Base-by-base conservation (phyloP, 2,888 invertebrate species). In the Neoascia interrupta region DNA sequence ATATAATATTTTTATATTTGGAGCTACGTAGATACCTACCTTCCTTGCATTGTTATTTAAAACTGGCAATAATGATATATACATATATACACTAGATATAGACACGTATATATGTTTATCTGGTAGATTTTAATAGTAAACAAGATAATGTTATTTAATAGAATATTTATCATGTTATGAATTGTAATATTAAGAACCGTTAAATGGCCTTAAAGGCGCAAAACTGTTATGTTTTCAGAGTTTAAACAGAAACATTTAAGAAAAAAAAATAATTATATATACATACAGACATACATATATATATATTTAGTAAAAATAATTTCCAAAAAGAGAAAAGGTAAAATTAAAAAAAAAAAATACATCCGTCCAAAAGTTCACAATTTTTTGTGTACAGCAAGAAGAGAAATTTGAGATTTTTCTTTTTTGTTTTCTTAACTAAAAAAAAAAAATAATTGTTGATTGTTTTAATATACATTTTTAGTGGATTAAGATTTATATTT, bases 11-110 rank as follows among this genome's bases (percentile, higher is more conserved):
- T 84, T 84, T 84, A 81, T 84, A 85, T 84, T 84, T 83, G 83
- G 85, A 87, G 87, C 87, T 87, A 87, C 87, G 86, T 87, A 87
- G 87, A 87, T 86, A 87, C 87, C 87, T 87, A 85, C 85, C 86
- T 84, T 84, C 83, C 84, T 83, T 83, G 83, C 83, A 81, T 83
- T 82, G 81, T 66, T 66, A 80, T 81, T 69, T 69, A 76, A n/a
- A 70, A 79, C 69, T 81, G 75, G 72, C 81, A 75, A 81, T 73
- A 81, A 76, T 75, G 69, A 75, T 74, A 81, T 79, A 81, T n/a
- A n/a, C n/a, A n/a, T n/a, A n/a, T 75, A 81, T 73, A 81, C 70
- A 79, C 69, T 73, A 81, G 63, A 79, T 79, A 74, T 76, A 81
- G 34, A 70, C 70, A 74, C 58, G 64, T 76, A 70, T 72, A 8